These are phyloP conservation scores for Hemistola chrysoprasaria DNA, from an alignment of 2,888 invertebrate species.

Conservation along the genomic window DNA sequence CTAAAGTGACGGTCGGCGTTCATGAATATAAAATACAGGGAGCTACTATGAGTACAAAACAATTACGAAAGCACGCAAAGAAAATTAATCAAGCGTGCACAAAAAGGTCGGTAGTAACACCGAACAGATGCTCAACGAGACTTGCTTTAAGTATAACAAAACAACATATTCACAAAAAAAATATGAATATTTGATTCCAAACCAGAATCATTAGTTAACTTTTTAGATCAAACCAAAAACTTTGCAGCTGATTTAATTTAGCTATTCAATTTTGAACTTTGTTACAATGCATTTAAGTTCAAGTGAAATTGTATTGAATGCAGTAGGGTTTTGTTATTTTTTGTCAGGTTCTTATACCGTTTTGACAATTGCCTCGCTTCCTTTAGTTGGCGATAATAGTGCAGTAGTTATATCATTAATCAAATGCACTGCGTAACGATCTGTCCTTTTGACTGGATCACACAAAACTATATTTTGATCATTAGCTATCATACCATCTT, in stretches of 20 bases:
- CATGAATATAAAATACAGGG: no score
- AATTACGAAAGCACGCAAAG: constrained; percentile 26
- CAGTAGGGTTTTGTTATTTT: constrained; percentile 36
- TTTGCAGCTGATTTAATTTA: background rate
- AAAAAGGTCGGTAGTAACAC: constrained; percentile 60
- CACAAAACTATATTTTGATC: constrained; percentile 70
- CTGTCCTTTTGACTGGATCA: constrained; percentile 63
- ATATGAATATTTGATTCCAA: constrained; percentile 78
- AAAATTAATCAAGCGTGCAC: constrained; percentile 42
- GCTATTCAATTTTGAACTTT: constrained; percentile 36
- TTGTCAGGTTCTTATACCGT: constrained; percentile 57
- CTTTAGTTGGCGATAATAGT: constrained; percentile 64
- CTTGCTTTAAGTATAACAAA: constrained; percentile 80
- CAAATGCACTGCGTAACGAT: constrained; percentile 68
- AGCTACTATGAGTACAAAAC: no score
- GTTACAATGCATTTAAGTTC: constrained; percentile 13
- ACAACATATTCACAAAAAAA: constrained; percentile 61
- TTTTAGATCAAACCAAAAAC: constrained; percentile 48
- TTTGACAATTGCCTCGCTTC: constrained; percentile 67
- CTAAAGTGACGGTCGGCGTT: no score
- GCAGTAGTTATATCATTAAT: constrained; percentile 74
- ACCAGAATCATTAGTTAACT: constrained; percentile 81
- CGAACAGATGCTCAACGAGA: constrained; percentile 71
- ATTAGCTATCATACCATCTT: constrained; percentile 59
- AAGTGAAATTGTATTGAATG: constrained; percentile 4